Conservation (phyloP, 2,888 invertebrate species). For the Drosophila robusta region DNA sequence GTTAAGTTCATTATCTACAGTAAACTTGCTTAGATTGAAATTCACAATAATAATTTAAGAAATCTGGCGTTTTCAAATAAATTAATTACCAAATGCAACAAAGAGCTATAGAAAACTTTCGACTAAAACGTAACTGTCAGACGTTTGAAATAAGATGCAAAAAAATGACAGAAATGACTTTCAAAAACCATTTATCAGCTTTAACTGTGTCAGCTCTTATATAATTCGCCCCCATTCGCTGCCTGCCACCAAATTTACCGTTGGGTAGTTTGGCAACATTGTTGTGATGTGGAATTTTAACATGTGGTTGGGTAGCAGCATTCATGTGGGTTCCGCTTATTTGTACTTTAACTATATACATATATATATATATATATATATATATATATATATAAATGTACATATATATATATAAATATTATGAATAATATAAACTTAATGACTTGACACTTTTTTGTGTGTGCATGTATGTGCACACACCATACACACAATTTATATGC, state of each 20-base stretch:
- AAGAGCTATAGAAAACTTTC: neutral
- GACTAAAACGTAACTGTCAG: neutral
- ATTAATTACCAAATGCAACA: no score
- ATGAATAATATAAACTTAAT: slow-evolving; percentile 68
- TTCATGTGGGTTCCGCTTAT: slow-evolving; percentile 49
- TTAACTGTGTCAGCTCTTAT: neutral
- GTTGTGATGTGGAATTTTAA: slow-evolving; percentile 40
- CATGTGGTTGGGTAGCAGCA: slow-evolving; percentile 36
- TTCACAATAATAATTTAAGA: no score
- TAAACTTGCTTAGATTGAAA: no score
- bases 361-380: slow-evolving; percentile 8
- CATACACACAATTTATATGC: slow-evolving; percentile 26
- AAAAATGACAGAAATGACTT: neutral
- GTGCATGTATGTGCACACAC: slow-evolving; percentile 9
- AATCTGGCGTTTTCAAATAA: no score
- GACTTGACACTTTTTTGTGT: slow-evolving; percentile 58
- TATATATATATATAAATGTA: neutral
- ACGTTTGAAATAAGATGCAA: neutral
- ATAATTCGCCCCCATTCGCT: no score
- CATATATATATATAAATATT: slow-evolving; percentile 43
- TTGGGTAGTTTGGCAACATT: slow-evolving; percentile 19
- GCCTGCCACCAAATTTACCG: slow-evolving; percentile 21
- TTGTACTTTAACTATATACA: slow-evolving; percentile 43
- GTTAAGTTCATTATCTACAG: no score
- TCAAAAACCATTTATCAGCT: slow-evolving; percentile 6